Evolutionary conservation across 2,113 vertebrate genomes (phyloP).

Genomic region (Melanerpes aurifrons): DNA sequence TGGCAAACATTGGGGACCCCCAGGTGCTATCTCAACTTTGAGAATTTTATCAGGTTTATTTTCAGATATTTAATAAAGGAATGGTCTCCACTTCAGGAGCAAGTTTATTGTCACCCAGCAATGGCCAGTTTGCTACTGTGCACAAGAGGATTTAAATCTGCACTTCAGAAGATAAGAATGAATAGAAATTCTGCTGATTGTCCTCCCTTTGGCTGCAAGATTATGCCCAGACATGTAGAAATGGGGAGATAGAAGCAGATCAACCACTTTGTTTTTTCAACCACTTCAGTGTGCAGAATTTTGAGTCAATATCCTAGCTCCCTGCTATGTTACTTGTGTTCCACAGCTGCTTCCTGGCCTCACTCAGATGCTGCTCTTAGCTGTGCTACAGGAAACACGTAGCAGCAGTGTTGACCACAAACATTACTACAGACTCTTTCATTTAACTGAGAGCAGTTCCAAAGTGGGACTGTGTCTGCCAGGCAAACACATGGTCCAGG

Average conservation of each 20-base stretch:
- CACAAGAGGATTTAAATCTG: slow-evolving; percentile 61
- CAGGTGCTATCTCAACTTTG: not conserved
- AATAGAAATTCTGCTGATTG: slow-evolving; percentile 36
- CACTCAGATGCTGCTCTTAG: not conserved
- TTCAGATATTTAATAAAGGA: slow-evolving; percentile 35
- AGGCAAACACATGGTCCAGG: slow-evolving; percentile 2
- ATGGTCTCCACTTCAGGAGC: not conserved
- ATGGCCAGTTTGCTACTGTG: slow-evolving; percentile 2
- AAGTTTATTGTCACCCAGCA: not conserved
- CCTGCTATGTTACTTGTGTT: not conserved
- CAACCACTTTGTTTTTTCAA: not conserved
- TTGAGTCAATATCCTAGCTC: not conserved
- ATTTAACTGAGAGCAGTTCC: slow-evolving; percentile 26
- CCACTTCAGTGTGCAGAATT: not conserved
- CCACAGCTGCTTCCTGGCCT: not conserved
- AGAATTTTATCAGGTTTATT: slow-evolving; percentile 17
- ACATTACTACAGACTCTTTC: not conserved
- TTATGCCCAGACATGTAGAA: not conserved
- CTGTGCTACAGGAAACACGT: not conserved
- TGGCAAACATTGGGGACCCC: not conserved
- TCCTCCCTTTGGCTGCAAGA: slow-evolving; percentile 10
- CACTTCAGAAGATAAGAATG: slow-evolving; percentile 67
- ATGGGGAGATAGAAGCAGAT: not conserved
- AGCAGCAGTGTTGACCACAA: not conserved
- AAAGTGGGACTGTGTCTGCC: not conserved